Percentiles rank a stretch among this genome's conserved stretches.
phyloP scores from a whole-genome alignment of 37 sponge, comb jelly and placozoan genomes.

The Aplysina aerophoba region DNA sequence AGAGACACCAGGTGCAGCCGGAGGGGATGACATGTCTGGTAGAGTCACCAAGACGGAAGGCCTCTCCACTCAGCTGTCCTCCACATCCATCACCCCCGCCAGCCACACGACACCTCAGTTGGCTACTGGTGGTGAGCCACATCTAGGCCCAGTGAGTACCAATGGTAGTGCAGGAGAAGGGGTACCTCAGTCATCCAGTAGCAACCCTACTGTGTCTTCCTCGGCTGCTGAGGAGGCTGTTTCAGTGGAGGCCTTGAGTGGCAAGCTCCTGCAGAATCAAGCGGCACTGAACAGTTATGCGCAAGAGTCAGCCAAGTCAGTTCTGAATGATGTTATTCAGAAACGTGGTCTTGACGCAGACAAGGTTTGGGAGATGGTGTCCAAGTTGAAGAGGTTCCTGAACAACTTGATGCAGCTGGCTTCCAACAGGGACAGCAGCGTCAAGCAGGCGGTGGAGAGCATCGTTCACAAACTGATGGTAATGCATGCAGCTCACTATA shows the following conservation, averaged over 20 bases:
- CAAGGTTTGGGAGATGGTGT: conserved; percentile 35
- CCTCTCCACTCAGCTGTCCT: not conserved
- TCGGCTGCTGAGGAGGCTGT: not conserved
- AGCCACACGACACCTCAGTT: not conserved
- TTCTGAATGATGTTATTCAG: conserved; percentile 2
- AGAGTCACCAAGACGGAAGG: conserved; percentile 26
- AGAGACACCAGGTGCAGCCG: no score
- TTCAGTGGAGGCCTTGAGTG: not conserved
- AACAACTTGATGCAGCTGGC: conserved; percentile 73
- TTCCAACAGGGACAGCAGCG: conserved; percentile 46
- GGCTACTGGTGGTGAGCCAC: not conserved
- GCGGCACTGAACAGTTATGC: conserved; percentile 4
- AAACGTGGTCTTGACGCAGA: not conserved
- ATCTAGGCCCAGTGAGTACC: not conserved
- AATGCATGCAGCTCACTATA: no score
- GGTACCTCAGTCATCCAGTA: not conserved
- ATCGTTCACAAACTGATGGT: conserved; percentile 80
- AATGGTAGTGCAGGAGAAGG: not conserved
- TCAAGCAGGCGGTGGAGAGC: conserved; percentile 60
- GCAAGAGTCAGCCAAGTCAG: conserved; percentile 25
- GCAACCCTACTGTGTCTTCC: not conserved
- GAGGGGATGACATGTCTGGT: not conserved
- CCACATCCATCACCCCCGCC: not conserved
- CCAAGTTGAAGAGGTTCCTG: conserved; percentile 77
- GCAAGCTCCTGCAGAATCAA: not conserved